Evolutionary conservation across 2,888 invertebrate genomes (phyloP).

Genomic region (Pollenia angustigena): DNA sequence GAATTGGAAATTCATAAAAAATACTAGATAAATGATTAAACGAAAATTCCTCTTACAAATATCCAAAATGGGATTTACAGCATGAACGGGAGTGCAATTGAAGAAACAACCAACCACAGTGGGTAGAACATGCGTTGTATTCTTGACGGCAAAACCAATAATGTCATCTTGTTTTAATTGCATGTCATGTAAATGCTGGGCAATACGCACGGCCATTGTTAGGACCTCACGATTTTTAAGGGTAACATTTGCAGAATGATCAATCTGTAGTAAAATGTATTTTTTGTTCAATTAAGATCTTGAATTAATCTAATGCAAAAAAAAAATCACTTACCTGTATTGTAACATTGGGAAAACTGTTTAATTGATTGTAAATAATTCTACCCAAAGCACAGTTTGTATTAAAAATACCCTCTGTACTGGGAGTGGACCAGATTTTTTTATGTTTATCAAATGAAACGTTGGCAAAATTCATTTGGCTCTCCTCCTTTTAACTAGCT

Average conservation of each 20-base stretch:
- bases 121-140: constrained; percentile 78
- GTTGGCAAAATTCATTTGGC: constrained; percentile 31
- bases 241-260: constrained; percentile 75
- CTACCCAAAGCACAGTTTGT: constrained; percentile 77
- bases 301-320: not conserved
- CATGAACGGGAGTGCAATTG: constrained; percentile 79
- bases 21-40: too few relatives aligned
- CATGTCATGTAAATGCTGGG: constrained; percentile 74
- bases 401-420: constrained; percentile 74
- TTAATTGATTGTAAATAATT: constrained; percentile 76
- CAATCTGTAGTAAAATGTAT: constrained; percentile 74
- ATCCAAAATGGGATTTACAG: constrained; percentile 77
- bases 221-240: constrained; percentile 76
- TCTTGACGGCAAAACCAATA: constrained; percentile 78
- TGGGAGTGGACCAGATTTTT: constrained; percentile 76
- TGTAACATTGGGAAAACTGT: constrained; percentile 74
- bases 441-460: constrained; percentile 44
- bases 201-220: constrained; percentile 75
- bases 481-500: not conserved
- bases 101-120: constrained; percentile 78
- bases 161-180: constrained; percentile 75
- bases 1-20: not conserved
- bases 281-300: not conserved
- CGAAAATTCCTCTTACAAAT: constrained; percentile 59
- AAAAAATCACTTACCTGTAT: constrained; percentile 70